phyloP scores from a whole-genome alignment of 2,113 vertebrate genomes.

The Hirundichthys speculiger region DNA sequence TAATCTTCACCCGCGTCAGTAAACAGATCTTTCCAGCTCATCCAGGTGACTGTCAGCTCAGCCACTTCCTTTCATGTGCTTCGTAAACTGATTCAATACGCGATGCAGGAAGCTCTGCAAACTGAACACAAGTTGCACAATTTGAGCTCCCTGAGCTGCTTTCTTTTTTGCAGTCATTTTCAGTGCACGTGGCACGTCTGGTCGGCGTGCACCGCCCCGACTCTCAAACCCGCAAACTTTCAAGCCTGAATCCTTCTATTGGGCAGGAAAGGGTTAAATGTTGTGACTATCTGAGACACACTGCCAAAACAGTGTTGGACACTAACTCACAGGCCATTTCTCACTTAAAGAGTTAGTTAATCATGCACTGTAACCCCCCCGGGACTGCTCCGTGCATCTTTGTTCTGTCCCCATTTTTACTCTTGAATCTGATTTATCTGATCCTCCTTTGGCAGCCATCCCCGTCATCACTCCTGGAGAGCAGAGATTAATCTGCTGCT shows the following conservation, averaged over 20 bases:
- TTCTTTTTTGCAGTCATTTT: constrained; percentile 33
- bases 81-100: constrained; percentile 41
- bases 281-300: constrained; percentile 13
- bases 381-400: too few relatives aligned
- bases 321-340: neutral
- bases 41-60: constrained; percentile 54
- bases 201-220: neutral
- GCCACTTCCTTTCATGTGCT: constrained; percentile 48
- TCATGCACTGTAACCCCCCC: constrained; percentile 20
- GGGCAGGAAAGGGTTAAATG: constrained; percentile 7
- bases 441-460: neutral
- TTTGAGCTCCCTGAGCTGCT: constrained; percentile 35
- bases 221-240: constrained; percentile 7
- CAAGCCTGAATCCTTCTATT: constrained; percentile 5
- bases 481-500: too few relatives aligned
- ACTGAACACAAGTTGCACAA: constrained; percentile 20
- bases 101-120: constrained; percentile 33
- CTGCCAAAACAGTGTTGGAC: constrained; percentile 12
- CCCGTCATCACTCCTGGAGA: too few relatives aligned
- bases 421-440: constrained; percentile 13
- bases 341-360: constrained; percentile 27
- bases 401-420: neutral
- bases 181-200: constrained; percentile 8
- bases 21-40: constrained; percentile 30
- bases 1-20: constrained; percentile 16